Evolutionary conservation across 1,140 invertebrate genomes (phyloP).

Genomic region (Pogonognathellus flavescens): DNA sequence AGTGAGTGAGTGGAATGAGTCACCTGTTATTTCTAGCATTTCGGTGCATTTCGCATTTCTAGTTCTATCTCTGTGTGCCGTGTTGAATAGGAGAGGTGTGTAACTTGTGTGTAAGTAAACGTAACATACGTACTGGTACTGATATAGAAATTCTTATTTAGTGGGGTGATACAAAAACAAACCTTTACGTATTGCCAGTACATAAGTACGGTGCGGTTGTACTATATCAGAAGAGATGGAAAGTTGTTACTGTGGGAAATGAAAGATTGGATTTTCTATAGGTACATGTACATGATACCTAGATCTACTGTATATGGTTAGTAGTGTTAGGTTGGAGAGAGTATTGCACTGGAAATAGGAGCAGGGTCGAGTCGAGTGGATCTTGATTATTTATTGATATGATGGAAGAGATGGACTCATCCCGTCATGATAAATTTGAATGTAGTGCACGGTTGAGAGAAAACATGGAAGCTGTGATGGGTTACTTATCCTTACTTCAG

Average conservation of each 20-base stretch:
- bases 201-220: too few species aligned
- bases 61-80: background rate
- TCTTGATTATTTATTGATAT: slow-evolving; percentile 49
- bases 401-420: slow-evolving; percentile 39
- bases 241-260: too few species aligned
- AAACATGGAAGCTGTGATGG: slow-evolving; percentile 36
- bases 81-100: background rate
- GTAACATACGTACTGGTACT: too few species aligned
- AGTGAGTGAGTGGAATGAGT: slow-evolving; percentile 19
- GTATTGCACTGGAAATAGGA: background rate
- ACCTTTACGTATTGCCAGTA: too few species aligned
- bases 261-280: background rate
- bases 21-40: slow-evolving; percentile 38
- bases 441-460: slow-evolving; percentile 47
- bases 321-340: too few species aligned
- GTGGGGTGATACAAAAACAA: too few species aligned
- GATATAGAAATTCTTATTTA: too few species aligned
- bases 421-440: slow-evolving; percentile 46
- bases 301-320: too few species aligned
- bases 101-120: too few species aligned
- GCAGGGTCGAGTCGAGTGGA: background rate
- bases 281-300: too few species aligned
- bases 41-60: background rate
- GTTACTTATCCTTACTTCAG: slow-evolving; percentile 40
- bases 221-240: too few species aligned